Percentiles rank a stretch among this genome's conserved stretches.
phyloP scores from a whole-genome alignment of 2,888 invertebrate species.

The Caenorhabditis sp. region DNA sequence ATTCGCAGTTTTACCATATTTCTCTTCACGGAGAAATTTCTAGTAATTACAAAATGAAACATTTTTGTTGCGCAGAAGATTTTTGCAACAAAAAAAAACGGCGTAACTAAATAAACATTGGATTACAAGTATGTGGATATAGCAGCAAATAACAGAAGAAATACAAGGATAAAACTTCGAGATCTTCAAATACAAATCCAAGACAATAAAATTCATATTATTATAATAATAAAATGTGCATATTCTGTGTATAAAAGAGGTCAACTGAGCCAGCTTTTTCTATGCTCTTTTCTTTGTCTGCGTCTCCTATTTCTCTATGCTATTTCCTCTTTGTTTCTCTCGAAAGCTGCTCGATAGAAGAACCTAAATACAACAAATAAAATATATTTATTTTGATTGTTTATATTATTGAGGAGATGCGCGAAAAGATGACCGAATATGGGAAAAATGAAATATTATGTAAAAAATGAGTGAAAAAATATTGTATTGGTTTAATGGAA shows the following conservation, averaged over 20 bases:
- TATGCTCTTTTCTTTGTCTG: neutral
- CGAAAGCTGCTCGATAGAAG: neutral
- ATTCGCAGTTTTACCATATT: too few species aligned
- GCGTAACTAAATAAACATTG: neutral
- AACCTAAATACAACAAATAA: constrained; percentile 1
- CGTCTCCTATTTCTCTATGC: neutral
- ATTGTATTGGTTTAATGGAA: too few species aligned
- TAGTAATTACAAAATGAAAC: too few species aligned
- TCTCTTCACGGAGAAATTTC: too few species aligned
- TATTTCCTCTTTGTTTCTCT: neutral
- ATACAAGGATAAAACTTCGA: neutral
- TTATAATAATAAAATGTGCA: neutral
- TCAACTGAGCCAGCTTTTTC: neutral
- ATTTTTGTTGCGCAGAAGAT: neutral
- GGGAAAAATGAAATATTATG: neutral
- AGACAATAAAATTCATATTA: too few species aligned
- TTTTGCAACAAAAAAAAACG: neutral
- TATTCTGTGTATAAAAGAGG: neutral
- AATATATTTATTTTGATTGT: neutral
- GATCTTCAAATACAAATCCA: neutral
- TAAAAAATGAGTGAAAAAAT: neutral
- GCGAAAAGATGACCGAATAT: neutral
- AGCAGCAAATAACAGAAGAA: too few species aligned
- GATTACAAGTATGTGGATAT: neutral
- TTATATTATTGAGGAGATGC: neutral